These are phyloP conservation scores for Ooceraea biroi DNA, from an alignment of 1,140 invertebrate genomes.

Conservation along the genomic window DNA sequence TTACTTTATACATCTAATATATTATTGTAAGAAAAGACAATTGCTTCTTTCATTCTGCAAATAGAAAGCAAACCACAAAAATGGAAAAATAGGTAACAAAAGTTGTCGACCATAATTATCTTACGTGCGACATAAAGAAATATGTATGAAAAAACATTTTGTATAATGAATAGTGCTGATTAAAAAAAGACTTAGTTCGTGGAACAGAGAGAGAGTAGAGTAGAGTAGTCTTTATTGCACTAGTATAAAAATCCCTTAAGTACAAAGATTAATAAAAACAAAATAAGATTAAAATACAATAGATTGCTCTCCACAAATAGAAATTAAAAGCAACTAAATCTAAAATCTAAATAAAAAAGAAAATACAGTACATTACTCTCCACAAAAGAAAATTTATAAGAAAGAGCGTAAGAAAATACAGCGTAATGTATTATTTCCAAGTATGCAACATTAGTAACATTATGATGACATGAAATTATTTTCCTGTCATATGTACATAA, in stretches of 20 bases:
- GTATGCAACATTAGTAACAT: constrained; percentile 23
- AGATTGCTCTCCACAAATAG: too few relatives aligned
- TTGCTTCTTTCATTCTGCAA: constrained; percentile 12
- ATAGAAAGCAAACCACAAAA: background rate
- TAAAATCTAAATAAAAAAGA: too few relatives aligned
- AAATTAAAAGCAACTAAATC: too few relatives aligned
- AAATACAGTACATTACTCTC: too few relatives aligned
- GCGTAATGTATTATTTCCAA: constrained; percentile 18
- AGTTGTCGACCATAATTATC: constrained; percentile 27
- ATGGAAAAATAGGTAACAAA: constrained; percentile 27
- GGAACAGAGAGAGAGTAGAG: background rate
- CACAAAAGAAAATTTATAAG: too few relatives aligned
- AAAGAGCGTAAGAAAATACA: too few relatives aligned
- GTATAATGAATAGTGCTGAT: constrained; percentile 11
- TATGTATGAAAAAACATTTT: too few relatives aligned
- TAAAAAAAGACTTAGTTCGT: constrained; percentile 52
- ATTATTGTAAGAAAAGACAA: background rate
- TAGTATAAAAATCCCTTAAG: too few relatives aligned
- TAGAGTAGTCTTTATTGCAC: too few relatives aligned
- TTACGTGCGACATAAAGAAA: background rate
- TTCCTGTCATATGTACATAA: constrained; percentile 22
- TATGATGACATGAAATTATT: constrained; percentile 46
- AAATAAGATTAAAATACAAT: too few relatives aligned
- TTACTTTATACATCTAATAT: too few relatives aligned
- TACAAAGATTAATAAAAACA: too few relatives aligned